Evolutionary conservation across 2,888 invertebrate species (phyloP), one percentile per base, ranked within the genome.

Genomic region (Volucella inanis): DNA sequence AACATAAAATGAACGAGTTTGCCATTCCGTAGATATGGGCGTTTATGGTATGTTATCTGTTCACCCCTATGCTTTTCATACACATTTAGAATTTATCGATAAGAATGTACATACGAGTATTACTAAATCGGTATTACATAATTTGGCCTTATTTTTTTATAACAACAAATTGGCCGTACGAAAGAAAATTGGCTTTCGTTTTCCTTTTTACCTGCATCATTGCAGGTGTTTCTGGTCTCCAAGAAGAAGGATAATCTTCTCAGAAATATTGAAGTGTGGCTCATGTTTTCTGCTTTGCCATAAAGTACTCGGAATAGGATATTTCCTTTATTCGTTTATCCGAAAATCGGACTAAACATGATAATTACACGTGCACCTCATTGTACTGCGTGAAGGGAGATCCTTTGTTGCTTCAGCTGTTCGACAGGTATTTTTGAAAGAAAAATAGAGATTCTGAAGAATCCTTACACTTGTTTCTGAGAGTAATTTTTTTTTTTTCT

Each of bases 361-460:
- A 22, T 22, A 31, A 77, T 62, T 67, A 71, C 82, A 82, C 71
- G 71, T 82, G 78, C 77, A 71, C 57, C 65, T 71, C 47, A 54
- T 81, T 45, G 38, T 52, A 4, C 64, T 31, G 22, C 12, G 59
- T 47, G 71, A 52, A 61, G n/a, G 64, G 52, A 14, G 8, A 57
- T 10, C 55, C 49, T 47, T 54, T 10, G 43, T 38, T 11, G 31
- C 6, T 1, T 8, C 8, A 55, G 45, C 22, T 45, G 64, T 54
- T 71, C 9, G 55, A 65, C 81, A 81, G 81, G 77, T 71, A 76
- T 12, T 14, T 1, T 38, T n/a, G 12, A 12, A 22, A 22, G 10
- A 8, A 62, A 62, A 38, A 31, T 10, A 18, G 45, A 14, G 38
- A 39, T 45, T 64, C 62, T 9, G 39, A 57, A 55, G 47, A 55